phyloP scores from a whole-genome alignment of 2,797 vertebrate genomes.

The Sciaenops ocellatus region DNA sequence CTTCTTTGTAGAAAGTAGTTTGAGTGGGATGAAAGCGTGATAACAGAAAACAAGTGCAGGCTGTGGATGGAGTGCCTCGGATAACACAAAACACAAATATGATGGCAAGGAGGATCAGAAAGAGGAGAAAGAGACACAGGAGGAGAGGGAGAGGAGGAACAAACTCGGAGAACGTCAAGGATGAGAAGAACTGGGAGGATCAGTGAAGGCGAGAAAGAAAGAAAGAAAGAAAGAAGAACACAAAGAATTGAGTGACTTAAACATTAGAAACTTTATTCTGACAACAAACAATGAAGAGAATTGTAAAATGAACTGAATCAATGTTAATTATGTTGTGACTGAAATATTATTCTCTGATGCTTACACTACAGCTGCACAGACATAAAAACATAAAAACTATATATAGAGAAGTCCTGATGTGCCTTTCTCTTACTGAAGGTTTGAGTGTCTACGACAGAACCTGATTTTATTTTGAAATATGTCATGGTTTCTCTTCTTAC shows the following conservation, averaged over 20 bases:
- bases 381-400: not conserved
- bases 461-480: no score
- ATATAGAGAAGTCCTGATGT: no score
- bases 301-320: not conserved
- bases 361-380: not conserved
- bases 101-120: not conserved
- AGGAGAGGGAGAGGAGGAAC: not conserved
- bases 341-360: not conserved
- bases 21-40: not conserved
- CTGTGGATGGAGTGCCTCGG: not conserved
- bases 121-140: not conserved
- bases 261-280: not conserved
- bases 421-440: no score
- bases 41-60: not conserved
- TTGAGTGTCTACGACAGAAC: no score
- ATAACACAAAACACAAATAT: not conserved
- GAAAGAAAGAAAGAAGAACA: no score
- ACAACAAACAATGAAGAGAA: not conserved
- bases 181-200: not conserved
- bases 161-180: not conserved
- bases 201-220: not conserved
- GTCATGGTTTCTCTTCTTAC: no score
- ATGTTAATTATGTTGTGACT: no score
- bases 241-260: not conserved
- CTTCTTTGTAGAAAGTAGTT: not conserved